Evolutionary conservation across 2,797 vertebrate genomes (phyloP).

Genomic region (Morus bassanus): DNA sequence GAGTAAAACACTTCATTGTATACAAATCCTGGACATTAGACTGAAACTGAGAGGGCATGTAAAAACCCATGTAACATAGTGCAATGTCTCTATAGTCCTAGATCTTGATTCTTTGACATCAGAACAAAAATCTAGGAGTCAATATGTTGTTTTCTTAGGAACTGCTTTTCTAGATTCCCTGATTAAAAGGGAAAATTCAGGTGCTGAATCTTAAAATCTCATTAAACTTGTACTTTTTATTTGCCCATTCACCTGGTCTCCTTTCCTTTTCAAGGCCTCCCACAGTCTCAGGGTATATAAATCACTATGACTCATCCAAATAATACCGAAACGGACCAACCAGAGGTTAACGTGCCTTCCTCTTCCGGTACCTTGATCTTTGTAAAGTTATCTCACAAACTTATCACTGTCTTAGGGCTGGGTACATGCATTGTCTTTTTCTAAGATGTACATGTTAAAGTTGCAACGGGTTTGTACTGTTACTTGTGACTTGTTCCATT

Average conservation of each 20-base stretch:
- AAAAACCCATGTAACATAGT: background rate
- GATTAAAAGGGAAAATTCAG: constrained; percentile 3
- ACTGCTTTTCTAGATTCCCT: background rate
- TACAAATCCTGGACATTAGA: background rate
- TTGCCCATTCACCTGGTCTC: background rate
- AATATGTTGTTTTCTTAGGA: background rate
- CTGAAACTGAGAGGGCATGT: background rate
- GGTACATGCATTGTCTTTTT: constrained; percentile 6
- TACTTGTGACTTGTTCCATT: background rate
- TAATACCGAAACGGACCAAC: background rate
- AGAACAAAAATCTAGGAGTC: background rate
- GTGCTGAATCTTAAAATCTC: constrained; percentile 31
- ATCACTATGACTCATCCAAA: constrained; percentile 52
- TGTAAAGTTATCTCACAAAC: constrained; percentile 22
- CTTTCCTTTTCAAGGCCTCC: background rate
- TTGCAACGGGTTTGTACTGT: constrained; percentile 1
- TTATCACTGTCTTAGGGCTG: background rate
- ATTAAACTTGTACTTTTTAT: constrained; percentile 48
- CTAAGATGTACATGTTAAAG: background rate
- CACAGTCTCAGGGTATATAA: constrained; percentile 59
- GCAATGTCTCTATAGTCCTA: background rate
- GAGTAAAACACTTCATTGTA: background rate
- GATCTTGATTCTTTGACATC: background rate
- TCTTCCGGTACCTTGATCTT: constrained; percentile 64
- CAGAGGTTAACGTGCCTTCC: constrained; percentile 65